phyloP scores from a whole-genome alignment of 1,140 invertebrate species.

The Oscheius sp. region DNA sequence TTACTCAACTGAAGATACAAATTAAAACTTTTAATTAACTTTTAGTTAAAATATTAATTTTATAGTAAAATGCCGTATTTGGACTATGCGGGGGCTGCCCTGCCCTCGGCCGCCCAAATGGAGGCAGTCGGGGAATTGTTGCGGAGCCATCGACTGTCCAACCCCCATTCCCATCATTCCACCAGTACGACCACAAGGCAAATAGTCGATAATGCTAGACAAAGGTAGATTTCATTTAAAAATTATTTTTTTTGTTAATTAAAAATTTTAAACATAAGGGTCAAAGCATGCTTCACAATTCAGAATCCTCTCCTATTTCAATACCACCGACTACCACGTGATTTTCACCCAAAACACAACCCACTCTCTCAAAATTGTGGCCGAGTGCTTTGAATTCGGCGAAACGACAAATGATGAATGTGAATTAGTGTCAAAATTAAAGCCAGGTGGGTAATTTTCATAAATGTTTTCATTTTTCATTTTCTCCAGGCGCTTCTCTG shows the following conservation, averaged over 20 bases:
- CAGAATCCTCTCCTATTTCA: slow-evolving; percentile 80
- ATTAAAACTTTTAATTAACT: too few species aligned
- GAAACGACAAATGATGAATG: neutral
- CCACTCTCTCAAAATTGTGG: slow-evolving; percentile 76
- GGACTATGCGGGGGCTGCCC: slow-evolving; percentile 82
- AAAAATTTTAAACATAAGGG: neutral
- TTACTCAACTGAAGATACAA: too few species aligned
- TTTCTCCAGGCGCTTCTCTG: slow-evolving; percentile 65
- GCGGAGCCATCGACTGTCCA: neutral
- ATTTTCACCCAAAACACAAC: slow-evolving; percentile 89
- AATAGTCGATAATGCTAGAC: slow-evolving; percentile 13
- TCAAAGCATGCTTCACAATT: neutral
- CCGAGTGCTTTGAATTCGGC: slow-evolving; percentile 74
- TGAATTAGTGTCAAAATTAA: neutral
- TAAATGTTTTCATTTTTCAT: slow-evolving; percentile 61
- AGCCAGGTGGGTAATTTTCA: slow-evolving; percentile 26
- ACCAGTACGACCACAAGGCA: slow-evolving; percentile 15
- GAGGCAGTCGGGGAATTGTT: slow-evolving; percentile 70
- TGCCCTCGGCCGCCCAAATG: slow-evolving; percentile 77
- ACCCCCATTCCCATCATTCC: slow-evolving; percentile 31
- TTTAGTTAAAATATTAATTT: too few species aligned
- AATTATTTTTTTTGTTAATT: neutral
- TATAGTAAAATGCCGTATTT: slow-evolving; percentile 73
- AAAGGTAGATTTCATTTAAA: slow-evolving; percentile 9
- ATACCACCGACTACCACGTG: slow-evolving; percentile 80